These are phyloP conservation scores for Microplitis manilae DNA, from an alignment of 2,888 invertebrate species.

Conservation along the genomic window DNA sequence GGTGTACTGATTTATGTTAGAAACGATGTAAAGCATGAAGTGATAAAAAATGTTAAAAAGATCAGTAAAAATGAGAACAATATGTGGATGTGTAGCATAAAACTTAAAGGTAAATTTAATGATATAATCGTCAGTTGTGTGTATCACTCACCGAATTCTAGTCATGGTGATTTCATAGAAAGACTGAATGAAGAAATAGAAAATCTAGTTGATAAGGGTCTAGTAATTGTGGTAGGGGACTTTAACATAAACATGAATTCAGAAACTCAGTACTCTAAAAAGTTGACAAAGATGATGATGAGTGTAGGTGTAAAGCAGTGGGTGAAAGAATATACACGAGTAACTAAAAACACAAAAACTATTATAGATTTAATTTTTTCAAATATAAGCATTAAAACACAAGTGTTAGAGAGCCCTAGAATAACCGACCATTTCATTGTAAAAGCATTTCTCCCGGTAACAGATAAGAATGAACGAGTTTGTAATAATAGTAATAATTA, in stretches of 20 bases:
- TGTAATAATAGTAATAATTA: too few relatives aligned
- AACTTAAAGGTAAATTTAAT: background rate
- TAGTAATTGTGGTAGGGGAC: background rate
- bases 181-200: constrained; percentile 16
- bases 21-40: background rate
- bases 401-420: background rate
- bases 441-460: too few relatives aligned
- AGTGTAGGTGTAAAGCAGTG: background rate
- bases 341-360: background rate
- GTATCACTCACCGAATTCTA: constrained; percentile 22
- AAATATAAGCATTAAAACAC: background rate
- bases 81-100: constrained; percentile 5
- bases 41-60: background rate
- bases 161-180: constrained; percentile 24
- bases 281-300: background rate
- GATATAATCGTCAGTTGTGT: constrained; percentile 18
- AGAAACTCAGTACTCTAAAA: constrained; percentile 6
- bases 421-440: background rate
- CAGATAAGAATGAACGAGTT: too few relatives aligned
- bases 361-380: constrained; percentile 10
- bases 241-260: constrained; percentile 2
- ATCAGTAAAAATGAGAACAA: background rate
- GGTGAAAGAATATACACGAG: background rate
- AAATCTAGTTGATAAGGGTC: constrained; percentile 5
- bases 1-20: constrained; percentile 13